Evolutionary conservation across 1,140 invertebrate genomes (phyloP).

Genomic region (Phenacoccus solenopsis): DNA sequence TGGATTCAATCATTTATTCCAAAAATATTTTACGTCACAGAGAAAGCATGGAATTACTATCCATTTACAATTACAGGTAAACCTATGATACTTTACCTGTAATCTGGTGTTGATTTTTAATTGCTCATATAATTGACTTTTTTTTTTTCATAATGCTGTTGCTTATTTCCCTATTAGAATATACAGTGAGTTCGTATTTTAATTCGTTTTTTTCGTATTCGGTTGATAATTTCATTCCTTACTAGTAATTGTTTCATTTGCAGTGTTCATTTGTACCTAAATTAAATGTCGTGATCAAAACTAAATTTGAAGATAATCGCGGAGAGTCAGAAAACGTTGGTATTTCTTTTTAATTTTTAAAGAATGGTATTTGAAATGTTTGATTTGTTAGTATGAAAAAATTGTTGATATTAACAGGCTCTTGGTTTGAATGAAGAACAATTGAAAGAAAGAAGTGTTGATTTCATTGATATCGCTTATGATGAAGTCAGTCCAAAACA

Average conservation of each 20-base stretch:
- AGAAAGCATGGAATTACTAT: slow-evolving; percentile 93
- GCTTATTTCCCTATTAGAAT: slow-evolving; percentile 36
- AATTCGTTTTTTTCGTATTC: slow-evolving; percentile 24
- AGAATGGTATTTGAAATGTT: not conserved
- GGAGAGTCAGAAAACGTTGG: slow-evolving; percentile 79
- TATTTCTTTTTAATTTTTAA: slow-evolving; percentile 25
- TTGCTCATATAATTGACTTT: slow-evolving; percentile 19
- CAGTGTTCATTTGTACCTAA: slow-evolving; percentile 88
- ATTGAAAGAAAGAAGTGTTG: slow-evolving; percentile 55
- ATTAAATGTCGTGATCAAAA: slow-evolving; percentile 75
- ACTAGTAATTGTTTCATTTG: slow-evolving; percentile 32
- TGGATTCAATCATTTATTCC: slow-evolving; percentile 80
- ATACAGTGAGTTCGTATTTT: slow-evolving; percentile 31
- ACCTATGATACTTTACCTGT: slow-evolving; percentile 21
- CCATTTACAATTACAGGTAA: slow-evolving; percentile 79
- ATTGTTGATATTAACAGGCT: slow-evolving; percentile 46
- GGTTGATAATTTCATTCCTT: not conserved
- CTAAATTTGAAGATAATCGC: slow-evolving; percentile 80
- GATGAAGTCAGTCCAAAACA: slow-evolving; percentile 73
- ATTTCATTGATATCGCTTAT: slow-evolving; percentile 75
- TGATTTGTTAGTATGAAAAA: not conserved
- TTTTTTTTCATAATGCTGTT: slow-evolving; percentile 30
- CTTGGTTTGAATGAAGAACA: slow-evolving; percentile 59
- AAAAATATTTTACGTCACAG: slow-evolving; percentile 82
- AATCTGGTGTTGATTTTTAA: too few relatives aligned